Evolutionary conservation across 35 echinoderm and acorn worm species (phyloP), one percentile per base, ranked within the genome.

Genomic region (Lytechinus pictus): DNA sequence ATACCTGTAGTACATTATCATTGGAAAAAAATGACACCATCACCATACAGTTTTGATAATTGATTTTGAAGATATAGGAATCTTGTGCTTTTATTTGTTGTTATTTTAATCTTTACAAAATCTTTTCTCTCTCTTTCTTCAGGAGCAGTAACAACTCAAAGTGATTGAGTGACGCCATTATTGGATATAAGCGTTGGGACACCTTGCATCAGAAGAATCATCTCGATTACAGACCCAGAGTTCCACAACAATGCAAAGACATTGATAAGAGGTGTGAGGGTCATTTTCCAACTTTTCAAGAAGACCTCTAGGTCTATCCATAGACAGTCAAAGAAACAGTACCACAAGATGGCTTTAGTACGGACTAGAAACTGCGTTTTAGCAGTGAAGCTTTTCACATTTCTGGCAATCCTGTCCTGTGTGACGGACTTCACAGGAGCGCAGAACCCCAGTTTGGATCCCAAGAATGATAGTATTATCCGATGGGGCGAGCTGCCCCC

Each of bases 401-500:
- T 12, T 12, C 28, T 93, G 9, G 28, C 12, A 5, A 12, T 93
- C 92, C 16, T 93, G 10, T 54, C 9, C 13, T 93, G 11, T 27
- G 11, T 54, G 2, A 93, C 92, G 28, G 92, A 57, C 92, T 28
- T 5, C 11, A 10, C 28, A 57, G 54, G n/a, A 19, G 92, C 54
- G 5, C 54, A 54, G 52, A 11, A 21, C 1, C 92, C 92, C 9
- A 27, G 21, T 13, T 4, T 55, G 21, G 13, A 57, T 55, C 92
- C 92, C 3, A 24, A 54, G 9, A 24, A 93, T 8, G 0, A 10
- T 8, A 55, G 53, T 27, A 57, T 24, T 54, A 93, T 93, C 54
- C 21, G 16, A 27, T 93, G 92, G 92, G 92, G 92, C 0, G 92
- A 93, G 92, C 92, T 93, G 53, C 92, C 92, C 27, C 92, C 92